Base-by-base conservation (phyloP, 2,797 vertebrate genomes). In the Enteromius unitaeniatus region DNA sequence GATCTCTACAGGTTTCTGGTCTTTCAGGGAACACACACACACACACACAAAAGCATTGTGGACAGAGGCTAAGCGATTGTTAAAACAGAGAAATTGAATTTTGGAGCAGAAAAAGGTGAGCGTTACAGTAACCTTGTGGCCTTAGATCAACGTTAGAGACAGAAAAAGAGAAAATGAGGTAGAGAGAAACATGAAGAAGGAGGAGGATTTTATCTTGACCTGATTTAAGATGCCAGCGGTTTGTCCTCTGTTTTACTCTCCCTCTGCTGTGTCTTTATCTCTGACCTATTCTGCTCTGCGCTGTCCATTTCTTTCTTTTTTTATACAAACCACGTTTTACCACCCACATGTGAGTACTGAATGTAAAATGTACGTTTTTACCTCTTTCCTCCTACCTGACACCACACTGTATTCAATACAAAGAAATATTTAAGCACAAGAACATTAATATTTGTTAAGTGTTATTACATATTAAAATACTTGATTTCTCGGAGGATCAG, bases 51-150 rank as follows among this genome's bases (percentile, higher is more conserved):
- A 78, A 55, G 40, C 45, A 49, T n/a, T 51, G 17, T 58, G 49
- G 40, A 42, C 45, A 84, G 65, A 81, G 60, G 81, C 19, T 42
- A 26, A 65, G 31, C 11, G 64, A 73, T 60, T 51, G 72, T 75
- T 83, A 19, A 81, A 83, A 79, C 17, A 78, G 70, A 77, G 45
- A 85, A 81, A 86, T 83, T 23, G 77, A 82, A 84, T 81, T 55
- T 85, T 65, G 11, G 62, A 37, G 47, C 81, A 69, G 58, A 69
- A 75, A 87, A 86, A 82, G 64, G 83, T 82, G 81, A 79, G 60
- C 6, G 45, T 51, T 37, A 85, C 76, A 83, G 86, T 53, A 79
- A 72, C 51, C 78, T 45, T 8, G 31, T 84, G 75, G 69, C 70
- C 67, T 84, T 55, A 84, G 81, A 87, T 88, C 68, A 88, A 82